Base-by-base conservation (phyloP, 2,888 invertebrate genomes). In the Hecatera dysodea region DNA sequence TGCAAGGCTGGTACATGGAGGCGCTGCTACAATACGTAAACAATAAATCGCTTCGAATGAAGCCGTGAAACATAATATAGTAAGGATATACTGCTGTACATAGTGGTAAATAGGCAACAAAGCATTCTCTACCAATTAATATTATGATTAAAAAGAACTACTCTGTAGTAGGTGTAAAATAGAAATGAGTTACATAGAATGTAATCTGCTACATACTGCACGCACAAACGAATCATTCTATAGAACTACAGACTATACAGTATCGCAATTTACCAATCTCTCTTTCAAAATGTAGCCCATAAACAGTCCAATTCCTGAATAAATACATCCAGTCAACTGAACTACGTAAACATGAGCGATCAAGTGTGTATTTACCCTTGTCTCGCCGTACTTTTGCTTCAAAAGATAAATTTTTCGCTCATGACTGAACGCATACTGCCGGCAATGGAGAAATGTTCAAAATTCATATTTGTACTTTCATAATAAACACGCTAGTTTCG, bases 321-420 rank as follows among this genome's bases (percentile, higher is more conserved):
- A 80, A 72, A 73, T 75, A 63, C 63, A 73, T 52, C 52, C 42
- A 67, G 56, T 57, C 53, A 64, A 62, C 55, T 70, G 27, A 69
- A 2, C 63, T 42, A 29, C n/a, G 42, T 36, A 67, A 67, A 67
- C 39, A 72, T n/a, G 24, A 48, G 61, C 77, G 64, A 70, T 72
- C 81, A 60, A 75, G 65, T 80, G 60, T 71, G 72, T 66, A 67
- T 73, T 66, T 70, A 57, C 66, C 19, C 33, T 63, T 60, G 33
- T 52, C 36, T 73, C 56, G 22, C 17, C 52, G 64, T 71, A 75
- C 59, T 71, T 72, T 72, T 78, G 82, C 62, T 70, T 68, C 82
- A 74, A 82, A 75, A 76, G 72, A 80, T 72, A 76, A n/a, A 79
- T 74, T 75, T 74, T 85, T 74, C 80, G 53, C 72, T 79, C 81